Evolutionary conservation across 2,113 vertebrate species (phyloP), one percentile per base, ranked within the genome.

Genomic region (Embiotoca jacksoni): DNA sequence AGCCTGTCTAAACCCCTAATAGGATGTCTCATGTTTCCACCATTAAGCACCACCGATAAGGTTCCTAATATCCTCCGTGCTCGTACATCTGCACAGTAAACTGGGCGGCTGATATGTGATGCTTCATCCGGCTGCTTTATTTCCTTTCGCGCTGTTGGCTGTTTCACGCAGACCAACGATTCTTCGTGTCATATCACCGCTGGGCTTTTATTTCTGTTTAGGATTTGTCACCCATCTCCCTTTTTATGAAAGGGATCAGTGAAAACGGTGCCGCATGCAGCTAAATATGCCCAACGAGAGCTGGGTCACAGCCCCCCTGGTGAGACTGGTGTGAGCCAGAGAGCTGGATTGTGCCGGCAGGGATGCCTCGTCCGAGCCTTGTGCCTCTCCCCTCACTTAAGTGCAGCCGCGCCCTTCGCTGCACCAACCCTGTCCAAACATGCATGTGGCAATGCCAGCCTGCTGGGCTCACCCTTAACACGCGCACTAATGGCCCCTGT

Each of bases 391-490:
- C 47, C 50, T 83, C 72, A 49, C 82, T 69, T 53, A 70, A 75
- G 60, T 61, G 80, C 83, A 81, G 72, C 83, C 86, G 70, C 79
- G 0, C 83, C 80, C 72, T 70, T 61, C 54, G 47, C 82, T 35
- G 59, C 73, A 61, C 70, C 70, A 75, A 50, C 70, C 69, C 64
- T 59, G 50, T 58, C 68, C 68, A 73, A 81, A 89, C 91, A 81
- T 84, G 89, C 90, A 92, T 90, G 88, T 77, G 60, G 69, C 80
- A 31, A 31, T 62, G 79, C 60, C 71, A 60, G 75, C 72, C 81
- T 65, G 50, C 68, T 30, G 62, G 73, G 65, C 59, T 79, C 80
- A 44, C 69, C 47, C 68, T 39, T 86, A 86, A 89, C 86, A 78
- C 41, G 64, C 81, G 50, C 85, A 76, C 83, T 90, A 86, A 90